These are phyloP conservation scores for Thermophis baileyi DNA, from an alignment of 2,113 vertebrate genomes.

Conservation along the genomic window DNA sequence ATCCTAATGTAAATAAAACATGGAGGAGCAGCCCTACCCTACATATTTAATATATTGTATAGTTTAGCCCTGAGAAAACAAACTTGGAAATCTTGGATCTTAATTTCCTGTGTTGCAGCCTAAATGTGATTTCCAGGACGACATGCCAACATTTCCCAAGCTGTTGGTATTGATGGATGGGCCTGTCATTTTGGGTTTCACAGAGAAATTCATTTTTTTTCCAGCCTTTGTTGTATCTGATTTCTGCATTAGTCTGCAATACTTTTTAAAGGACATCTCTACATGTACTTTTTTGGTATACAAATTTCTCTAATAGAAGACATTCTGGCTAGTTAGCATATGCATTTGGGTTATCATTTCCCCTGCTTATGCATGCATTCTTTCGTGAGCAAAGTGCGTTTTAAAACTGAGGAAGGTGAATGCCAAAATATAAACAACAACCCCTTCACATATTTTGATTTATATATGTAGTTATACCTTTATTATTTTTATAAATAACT, in stretches of 20 bases:
- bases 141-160: background rate
- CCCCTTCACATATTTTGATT: background rate
- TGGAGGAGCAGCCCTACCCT: background rate
- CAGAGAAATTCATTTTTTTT: background rate
- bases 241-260: background rate
- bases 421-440: background rate
- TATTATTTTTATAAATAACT: background rate
- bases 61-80: background rate
- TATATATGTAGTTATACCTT: background rate
- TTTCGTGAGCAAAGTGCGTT: background rate
- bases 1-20: background rate
- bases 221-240: background rate
- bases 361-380: background rate
- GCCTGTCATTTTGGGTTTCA: background rate
- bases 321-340: background rate
- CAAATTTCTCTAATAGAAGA: background rate
- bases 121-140: background rate
- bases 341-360: background rate
- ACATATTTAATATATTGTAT: background rate
- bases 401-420: background rate
- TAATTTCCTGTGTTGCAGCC: background rate
- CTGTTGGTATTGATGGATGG: background rate
- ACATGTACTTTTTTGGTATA: background rate
- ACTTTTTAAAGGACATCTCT: background rate
- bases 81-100: background rate